Conservation (phyloP, 2,888 invertebrate genomes). For the Belgica antarctica region DNA sequence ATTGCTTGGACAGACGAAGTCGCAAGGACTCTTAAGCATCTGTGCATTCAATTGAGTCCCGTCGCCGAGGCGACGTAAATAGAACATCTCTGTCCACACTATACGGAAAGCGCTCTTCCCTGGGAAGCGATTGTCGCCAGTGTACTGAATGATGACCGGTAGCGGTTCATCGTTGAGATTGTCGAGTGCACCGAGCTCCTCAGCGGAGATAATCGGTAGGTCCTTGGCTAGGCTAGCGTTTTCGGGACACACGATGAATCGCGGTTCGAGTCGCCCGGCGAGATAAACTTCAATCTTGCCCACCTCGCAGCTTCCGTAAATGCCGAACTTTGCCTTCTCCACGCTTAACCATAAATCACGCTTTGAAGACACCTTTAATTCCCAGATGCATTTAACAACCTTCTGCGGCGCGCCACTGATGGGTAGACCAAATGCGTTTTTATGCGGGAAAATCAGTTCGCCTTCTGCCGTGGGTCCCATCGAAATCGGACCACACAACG, state of each 20-base stretch:
- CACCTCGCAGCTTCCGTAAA: slow-evolving; percentile 75
- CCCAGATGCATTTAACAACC: slow-evolving; percentile 75
- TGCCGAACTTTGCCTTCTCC: slow-evolving; percentile 81
- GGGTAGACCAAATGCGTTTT: slow-evolving; percentile 68
- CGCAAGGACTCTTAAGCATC: slow-evolving; percentile 72
- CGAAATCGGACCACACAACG: slow-evolving; percentile 80
- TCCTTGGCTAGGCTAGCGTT: slow-evolving; percentile 79
- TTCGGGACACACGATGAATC: slow-evolving; percentile 79
- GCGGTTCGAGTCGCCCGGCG: slow-evolving; percentile 70
- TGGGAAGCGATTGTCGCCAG: slow-evolving; percentile 69
- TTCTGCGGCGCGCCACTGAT: slow-evolving; percentile 65
- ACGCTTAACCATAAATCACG: slow-evolving; percentile 84
- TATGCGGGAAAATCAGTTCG: slow-evolving; percentile 81
- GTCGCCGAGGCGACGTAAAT: slow-evolving; percentile 78
- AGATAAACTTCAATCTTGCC: slow-evolving; percentile 81
- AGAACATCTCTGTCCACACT: slow-evolving; percentile 86
- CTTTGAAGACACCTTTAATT: slow-evolving; percentile 75
- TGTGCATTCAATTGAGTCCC: slow-evolving; percentile 74
- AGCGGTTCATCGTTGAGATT: slow-evolving; percentile 63
- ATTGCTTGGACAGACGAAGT: slow-evolving; percentile 84
- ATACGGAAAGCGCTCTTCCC: slow-evolving; percentile 83
- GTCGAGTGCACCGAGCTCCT: slow-evolving; percentile 65
- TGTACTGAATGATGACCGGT: slow-evolving; percentile 69
- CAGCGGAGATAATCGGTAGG: slow-evolving; percentile 74
- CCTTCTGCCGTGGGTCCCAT: slow-evolving; percentile 78